Evolutionary conservation across 2,113 vertebrate genomes (phyloP).

Genomic region (Xiphias gladius): DNA sequence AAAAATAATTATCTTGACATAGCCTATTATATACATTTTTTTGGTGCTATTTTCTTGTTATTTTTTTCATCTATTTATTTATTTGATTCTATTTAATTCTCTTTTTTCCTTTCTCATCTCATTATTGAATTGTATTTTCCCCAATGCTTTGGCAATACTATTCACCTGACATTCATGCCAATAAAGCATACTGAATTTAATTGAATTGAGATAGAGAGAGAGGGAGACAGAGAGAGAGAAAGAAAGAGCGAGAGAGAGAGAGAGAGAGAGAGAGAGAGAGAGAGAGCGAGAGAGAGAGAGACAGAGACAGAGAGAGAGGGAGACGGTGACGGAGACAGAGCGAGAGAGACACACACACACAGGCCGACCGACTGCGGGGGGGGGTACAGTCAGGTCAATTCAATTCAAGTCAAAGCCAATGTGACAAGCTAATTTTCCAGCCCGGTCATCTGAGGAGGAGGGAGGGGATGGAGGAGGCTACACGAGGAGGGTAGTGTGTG

Average conservation of each 20-base stretch:
- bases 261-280: background rate
- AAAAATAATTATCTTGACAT: too few relatives aligned
- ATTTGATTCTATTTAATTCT: too few relatives aligned
- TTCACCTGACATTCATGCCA: background rate
- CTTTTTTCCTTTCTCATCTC: background rate
- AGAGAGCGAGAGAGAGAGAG: background rate
- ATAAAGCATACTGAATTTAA: too few relatives aligned
- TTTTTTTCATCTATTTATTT: too few relatives aligned
- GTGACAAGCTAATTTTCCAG: slow-evolving; percentile 87
- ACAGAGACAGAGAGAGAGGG: background rate
- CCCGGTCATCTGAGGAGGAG: slow-evolving; percentile 81
- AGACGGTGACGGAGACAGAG: background rate
- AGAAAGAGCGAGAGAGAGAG: background rate
- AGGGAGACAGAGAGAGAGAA: background rate
- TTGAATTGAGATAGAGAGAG: background rate
- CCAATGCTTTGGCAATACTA: background rate
- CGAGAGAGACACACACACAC: background rate
- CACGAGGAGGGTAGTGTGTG: background rate
- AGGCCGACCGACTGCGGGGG: too few relatives aligned
- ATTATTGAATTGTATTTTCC: background rate
- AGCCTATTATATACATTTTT: too few relatives aligned
- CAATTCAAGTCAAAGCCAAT: slow-evolving; percentile 85
- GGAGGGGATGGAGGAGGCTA: slow-evolving; percentile 9
- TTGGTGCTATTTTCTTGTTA: too few relatives aligned
- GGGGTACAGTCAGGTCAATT: slow-evolving; percentile 85